These are phyloP conservation scores for Triops cancriformis DNA, from an alignment of 1,140 invertebrate species.

Conservation along the genomic window DNA sequence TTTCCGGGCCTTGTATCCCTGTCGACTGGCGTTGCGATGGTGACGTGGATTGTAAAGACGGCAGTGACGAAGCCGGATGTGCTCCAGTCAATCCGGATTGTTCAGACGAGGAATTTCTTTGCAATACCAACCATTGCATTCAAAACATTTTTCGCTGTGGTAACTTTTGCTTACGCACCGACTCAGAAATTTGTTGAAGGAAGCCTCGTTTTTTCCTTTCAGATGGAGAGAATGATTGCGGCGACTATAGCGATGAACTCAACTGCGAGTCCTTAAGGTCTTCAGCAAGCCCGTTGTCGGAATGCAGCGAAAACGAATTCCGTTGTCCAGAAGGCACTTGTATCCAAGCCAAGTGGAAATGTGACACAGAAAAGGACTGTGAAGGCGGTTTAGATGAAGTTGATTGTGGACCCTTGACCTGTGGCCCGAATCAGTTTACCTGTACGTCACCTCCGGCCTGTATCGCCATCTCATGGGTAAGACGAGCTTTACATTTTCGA, in stretches of 20 bases:
- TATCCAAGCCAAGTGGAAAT: constrained; percentile 61
- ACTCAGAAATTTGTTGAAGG: too few species aligned
- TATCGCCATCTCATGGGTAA: not conserved
- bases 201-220: not conserved
- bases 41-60: constrained; percentile 90
- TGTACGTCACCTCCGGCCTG: not conserved
- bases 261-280: not conserved
- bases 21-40: constrained; percentile 96
- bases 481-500: too few species aligned
- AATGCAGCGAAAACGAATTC: constrained; percentile 50
- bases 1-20: constrained; percentile 59
- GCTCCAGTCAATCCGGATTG: constrained; percentile 19
- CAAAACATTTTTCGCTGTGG: not conserved
- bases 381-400: constrained; percentile 34
- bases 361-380: constrained; percentile 74
- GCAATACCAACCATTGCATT: not conserved
- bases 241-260: not conserved
- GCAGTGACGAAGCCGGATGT: constrained; percentile 78
- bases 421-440: not conserved
- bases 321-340: constrained; percentile 73
- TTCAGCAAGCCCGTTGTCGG: not conserved
- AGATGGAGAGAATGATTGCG: not conserved
- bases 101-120: not conserved
- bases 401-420: not conserved
- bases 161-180: not conserved